These are phyloP conservation scores for Schizopygopsis malacanthus DNA, from an alignment of 2,797 vertebrate genomes.

Conservation along the genomic window DNA sequence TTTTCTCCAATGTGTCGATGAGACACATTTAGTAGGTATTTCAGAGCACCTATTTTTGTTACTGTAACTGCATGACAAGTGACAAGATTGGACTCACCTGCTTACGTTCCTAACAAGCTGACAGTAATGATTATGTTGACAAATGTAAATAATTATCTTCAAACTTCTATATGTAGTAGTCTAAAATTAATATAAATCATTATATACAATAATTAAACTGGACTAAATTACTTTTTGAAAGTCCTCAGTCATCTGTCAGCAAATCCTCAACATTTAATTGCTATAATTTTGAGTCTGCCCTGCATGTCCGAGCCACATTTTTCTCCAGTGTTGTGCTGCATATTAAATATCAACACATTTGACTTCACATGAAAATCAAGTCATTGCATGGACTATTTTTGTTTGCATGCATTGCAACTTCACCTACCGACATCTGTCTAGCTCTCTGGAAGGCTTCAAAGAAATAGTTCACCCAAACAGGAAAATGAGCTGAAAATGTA, in stretches of 20 bases:
- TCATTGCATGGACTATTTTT: neutral
- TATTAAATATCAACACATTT: neutral
- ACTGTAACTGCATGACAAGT: conserved; percentile 35
- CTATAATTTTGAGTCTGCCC: conserved; percentile 2
- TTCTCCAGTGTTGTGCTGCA: neutral
- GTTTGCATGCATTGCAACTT: neutral
- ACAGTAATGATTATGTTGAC: neutral
- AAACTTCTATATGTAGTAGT: neutral
- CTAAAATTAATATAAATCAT: neutral
- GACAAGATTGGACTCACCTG: conserved; percentile 19
- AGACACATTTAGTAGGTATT: conserved; percentile 63
- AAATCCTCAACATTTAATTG: neutral
- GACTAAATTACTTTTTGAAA: neutral
- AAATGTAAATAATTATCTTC: neutral
- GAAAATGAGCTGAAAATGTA: neutral
- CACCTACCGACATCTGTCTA: neutral
- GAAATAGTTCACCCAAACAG: neutral
- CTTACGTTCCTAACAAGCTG: neutral
- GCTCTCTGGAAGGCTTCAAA: neutral
- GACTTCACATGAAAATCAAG: neutral
- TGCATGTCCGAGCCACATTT: neutral
- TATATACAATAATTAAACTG: neutral
- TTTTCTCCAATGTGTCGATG: conserved; percentile 50
- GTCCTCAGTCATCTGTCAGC: neutral
- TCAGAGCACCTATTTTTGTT: conserved; percentile 32